These are phyloP conservation scores for Epizoanthus rinbou DNA, from an alignment of 92 coral and sea anemone species.

Conservation along the genomic window DNA sequence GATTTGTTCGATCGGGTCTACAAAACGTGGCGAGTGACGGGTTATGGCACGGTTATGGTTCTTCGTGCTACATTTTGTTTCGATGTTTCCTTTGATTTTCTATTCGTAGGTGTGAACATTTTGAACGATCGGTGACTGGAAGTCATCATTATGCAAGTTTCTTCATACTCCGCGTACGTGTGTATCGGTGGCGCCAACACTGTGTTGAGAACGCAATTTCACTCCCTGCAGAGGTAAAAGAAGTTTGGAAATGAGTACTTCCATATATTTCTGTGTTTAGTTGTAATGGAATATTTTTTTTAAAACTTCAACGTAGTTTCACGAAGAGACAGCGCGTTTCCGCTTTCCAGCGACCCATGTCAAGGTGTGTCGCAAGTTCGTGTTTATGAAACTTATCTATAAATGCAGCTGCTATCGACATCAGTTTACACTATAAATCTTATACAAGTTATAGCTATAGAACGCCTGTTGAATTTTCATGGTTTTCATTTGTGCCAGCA, in stretches of 20 bases:
- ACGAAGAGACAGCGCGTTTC: slow-evolving; percentile 36
- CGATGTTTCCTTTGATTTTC: neutral
- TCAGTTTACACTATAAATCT: too few species aligned
- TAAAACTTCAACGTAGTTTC: neutral
- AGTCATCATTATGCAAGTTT: neutral
- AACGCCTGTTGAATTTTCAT: neutral
- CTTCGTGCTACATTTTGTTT: neutral
- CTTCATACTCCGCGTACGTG: neutral
- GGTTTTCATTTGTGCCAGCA: too few species aligned
- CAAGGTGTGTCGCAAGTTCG: slow-evolving; percentile 36
- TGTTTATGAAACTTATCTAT: neutral
- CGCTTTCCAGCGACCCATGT: neutral
- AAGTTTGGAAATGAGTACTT: neutral
- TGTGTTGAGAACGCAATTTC: neutral
- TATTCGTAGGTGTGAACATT: neutral
- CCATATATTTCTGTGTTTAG: neutral
- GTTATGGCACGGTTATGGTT: too few species aligned
- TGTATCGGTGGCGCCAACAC: neutral
- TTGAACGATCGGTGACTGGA: neutral
- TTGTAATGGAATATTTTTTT: neutral
- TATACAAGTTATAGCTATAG: neutral
- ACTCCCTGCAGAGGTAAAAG: neutral
- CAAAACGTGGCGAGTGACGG: neutral
- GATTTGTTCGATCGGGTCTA: neutral
- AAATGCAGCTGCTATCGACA: neutral